Evolutionary conservation across 2,113 vertebrate species (phyloP), one percentile per base, ranked within the genome.

Genomic region (Platichthys flesus): DNA sequence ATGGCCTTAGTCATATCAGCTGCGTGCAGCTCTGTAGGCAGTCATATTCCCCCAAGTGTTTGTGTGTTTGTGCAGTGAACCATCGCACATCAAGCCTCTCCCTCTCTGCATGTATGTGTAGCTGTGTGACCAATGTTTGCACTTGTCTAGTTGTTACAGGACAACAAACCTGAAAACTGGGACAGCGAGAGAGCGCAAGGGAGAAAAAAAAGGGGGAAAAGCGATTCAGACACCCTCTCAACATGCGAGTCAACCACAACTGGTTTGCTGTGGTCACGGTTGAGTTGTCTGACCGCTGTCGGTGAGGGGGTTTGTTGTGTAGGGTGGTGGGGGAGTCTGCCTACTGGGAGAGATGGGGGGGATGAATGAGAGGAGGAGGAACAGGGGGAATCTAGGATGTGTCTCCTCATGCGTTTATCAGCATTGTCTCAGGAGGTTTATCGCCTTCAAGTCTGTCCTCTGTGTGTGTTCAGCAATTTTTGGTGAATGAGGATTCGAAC

Each of bases 211-310:
- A 15, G 76, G 74, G 55, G 56, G 76, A 69, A 76, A 58, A 83
- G 65, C 66, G 20, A 69, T 81, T 84, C 81, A 91, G 87, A 90
- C 88, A 81, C 87, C 63, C 72, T 76, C 81, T 82, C 87, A 88
- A 92, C 90, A 89, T 91, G 92, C 85, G 37, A 92, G 90, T 90
- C 89, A 82, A 92, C 86, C 89, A 84, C 90, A 90, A 92, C 92
- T 92, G 91, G 87, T 93, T 92, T 92, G 90, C 92, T 91, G 88
- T 89, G 90, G 92, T 91, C 92, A 93, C 84, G 92, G 86, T 90
- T 37, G 84, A 90, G 86, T 84, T 88, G 85, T 78, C 71, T 75
- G 87, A 85, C 88, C 82, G 81, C 89, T 90, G 85, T 87, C 74
- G 79, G 81, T 28, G 60, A 84, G 18, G 69, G 79, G 74, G 79